Percentiles rank a stretch among this genome's conserved stretches.
These are phyloP conservation scores for Chionis minor DNA, from an alignment of 2,113 vertebrate genomes.

Conservation along the genomic window DNA sequence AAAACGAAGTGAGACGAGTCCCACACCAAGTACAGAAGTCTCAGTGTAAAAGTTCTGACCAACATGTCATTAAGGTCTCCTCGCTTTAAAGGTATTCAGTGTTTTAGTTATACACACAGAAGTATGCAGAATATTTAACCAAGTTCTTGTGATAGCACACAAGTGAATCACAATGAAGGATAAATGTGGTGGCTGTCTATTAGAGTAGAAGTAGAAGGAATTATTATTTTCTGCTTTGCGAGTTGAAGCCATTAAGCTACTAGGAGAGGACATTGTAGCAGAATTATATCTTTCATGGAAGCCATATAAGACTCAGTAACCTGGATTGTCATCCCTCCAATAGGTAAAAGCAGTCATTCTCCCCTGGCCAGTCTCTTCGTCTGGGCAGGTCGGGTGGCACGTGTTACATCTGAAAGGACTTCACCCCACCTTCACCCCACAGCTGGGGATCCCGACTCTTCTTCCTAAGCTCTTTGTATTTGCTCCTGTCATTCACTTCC, in stretches of 20 bases:
- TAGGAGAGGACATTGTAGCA: neutral
- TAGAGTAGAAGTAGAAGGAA: neutral
- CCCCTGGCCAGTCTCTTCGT: neutral
- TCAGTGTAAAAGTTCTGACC: neutral
- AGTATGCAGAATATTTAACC: neutral
- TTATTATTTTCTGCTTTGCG: neutral
- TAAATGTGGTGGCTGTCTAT: neutral
- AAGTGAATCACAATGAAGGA: neutral
- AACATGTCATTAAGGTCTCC: neutral
- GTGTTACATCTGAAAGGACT: neutral
- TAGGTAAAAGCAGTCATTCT: neutral
- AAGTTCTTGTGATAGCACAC: neutral
- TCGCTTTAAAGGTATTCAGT: neutral
- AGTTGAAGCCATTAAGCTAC: neutral
- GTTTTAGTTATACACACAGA: neutral
- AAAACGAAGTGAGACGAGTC: neutral
- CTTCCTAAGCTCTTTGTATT: neutral
- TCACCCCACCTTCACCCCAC: neutral
- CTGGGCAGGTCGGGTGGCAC: neutral
- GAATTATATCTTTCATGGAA: neutral
- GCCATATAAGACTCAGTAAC: neutral
- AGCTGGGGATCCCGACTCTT: neutral
- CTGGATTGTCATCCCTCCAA: neutral
- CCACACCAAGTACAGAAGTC: neutral
- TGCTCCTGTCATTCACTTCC: accelerated